Evolutionary conservation across 2,113 vertebrate species (phyloP).

Genomic region (Chloroceryle aenea): DNA sequence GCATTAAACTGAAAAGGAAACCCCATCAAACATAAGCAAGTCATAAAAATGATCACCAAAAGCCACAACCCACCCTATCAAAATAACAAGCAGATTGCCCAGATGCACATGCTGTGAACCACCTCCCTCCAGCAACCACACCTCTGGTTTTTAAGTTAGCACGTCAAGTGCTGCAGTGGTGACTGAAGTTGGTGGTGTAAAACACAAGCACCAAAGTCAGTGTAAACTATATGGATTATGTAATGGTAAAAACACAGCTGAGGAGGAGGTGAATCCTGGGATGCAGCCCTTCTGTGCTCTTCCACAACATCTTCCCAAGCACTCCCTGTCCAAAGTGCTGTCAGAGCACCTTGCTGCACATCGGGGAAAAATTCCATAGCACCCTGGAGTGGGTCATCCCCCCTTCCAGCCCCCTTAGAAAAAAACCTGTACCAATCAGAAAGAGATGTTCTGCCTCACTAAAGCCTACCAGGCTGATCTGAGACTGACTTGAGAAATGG

Average conservation of each 20-base stretch:
- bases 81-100: neutral
- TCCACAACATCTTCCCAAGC: neutral
- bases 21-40: neutral
- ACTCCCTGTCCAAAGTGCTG: neutral
- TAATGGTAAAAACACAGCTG: neutral
- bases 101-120: neutral
- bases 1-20: neutral
- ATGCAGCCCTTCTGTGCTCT: neutral
- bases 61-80: neutral
- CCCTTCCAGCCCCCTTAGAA: neutral
- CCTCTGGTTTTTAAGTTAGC: neutral
- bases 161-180: neutral
- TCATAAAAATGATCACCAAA: neutral
- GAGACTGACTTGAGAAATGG: neutral
- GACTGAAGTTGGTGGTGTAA: neutral
- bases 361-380: neutral
- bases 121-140: neutral
- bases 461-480: neutral
- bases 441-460: neutral
- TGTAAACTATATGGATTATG: neutral
- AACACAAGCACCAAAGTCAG: neutral
- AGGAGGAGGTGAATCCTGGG: neutral
- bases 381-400: fast-evolving
- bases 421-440: neutral
- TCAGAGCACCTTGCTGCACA: neutral